Base-by-base conservation (phyloP, 2,113 vertebrate genomes). In the Carollia perspicillata region DNA sequence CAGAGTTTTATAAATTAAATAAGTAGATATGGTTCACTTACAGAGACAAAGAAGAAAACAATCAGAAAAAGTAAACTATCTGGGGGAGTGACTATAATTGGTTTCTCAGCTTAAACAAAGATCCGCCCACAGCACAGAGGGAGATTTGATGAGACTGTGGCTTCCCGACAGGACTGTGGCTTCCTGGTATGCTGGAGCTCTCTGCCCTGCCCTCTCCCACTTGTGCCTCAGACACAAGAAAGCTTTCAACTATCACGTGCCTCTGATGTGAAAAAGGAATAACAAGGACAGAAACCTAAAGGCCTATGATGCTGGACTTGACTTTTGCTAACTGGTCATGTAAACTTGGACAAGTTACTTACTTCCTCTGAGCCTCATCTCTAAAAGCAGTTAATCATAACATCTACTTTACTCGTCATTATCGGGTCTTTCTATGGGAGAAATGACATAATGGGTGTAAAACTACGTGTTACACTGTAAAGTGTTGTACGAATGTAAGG, bases 1-100 rank as follows among this genome's bases (percentile, higher is more conserved):
- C 72, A 96, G 87, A 79, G 26, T 75, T 96, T 95, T 85, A 84
- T 74, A 92, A 94, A 95, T 97, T 92, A 96, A 96, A 66, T 68
- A 90, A 83, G 90, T 66, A 93, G 90, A 90, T 94, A 88, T 40
- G 90, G 92, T 96, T 96, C 95, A 84, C 68, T 97, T 95, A 85
- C 23, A 94, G 68, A 90, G 77, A 40, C 65, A 96, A 92, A 58
- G 68, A 89, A 75, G 51, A 89, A 96, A 89, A 79, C 53, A 69
- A 84, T 72, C 69, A 84, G 74, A 78, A 84, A 47, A 90, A 81
- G n/a, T 83, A 81, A 96, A 94, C 68, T 75, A 23, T 60, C 79
- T 68, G 53, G 30, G 75, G 66, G 37, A 74, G 55, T 94, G 49
- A 69, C 72, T 92, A 20, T 60, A 83, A 89, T 71, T 47, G 49